Conservation (phyloP, 2,888 invertebrate species). For the Torymus tubicola region DNA sequence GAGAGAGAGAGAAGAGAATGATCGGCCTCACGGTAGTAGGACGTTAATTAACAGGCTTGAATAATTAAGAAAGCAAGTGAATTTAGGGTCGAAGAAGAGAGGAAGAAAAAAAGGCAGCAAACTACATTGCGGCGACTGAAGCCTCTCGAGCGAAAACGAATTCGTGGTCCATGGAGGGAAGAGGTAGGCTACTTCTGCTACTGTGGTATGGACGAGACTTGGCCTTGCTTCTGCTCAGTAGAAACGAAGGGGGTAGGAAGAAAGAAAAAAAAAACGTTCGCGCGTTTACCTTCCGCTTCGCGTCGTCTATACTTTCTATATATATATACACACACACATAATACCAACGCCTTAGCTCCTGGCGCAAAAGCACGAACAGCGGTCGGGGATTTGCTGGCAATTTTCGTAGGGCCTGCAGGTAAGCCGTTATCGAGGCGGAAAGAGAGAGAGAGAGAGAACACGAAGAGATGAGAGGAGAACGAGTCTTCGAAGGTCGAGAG, state of each 20-base stretch:
- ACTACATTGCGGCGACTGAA: too few species aligned
- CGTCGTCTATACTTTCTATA: too few species aligned
- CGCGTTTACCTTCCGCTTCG: neutral
- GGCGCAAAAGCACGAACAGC: slow-evolving; percentile 9
- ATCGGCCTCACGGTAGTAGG: neutral
- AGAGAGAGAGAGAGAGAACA: neutral
- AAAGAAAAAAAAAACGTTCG: neutral
- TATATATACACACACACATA: too few species aligned
- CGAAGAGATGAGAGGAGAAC: neutral
- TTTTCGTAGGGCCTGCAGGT: slow-evolving; percentile 39
- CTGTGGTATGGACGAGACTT: too few species aligned
- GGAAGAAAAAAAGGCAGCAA: neutral
- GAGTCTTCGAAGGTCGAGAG: slow-evolving; percentile 8
- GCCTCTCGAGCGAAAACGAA: too few species aligned
- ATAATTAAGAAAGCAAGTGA: slow-evolving; percentile 7
- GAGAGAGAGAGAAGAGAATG: slow-evolving; percentile 4
- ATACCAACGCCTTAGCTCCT: too few species aligned
- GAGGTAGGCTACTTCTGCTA: too few species aligned
- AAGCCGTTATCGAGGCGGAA: slow-evolving; percentile 13
- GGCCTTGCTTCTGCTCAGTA: neutral
- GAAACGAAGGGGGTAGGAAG: neutral
- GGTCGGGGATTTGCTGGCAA: slow-evolving; percentile 11
- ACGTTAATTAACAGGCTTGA: slow-evolving; percentile 27
- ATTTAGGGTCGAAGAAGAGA: slow-evolving; percentile 3
- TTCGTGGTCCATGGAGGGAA: too few species aligned